Percentiles rank a stretch among this genome's conserved stretches.
These are phyloP conservation scores for Pelosia muscerda DNA, from an alignment of 2,888 invertebrate species.

Conservation along the genomic window DNA sequence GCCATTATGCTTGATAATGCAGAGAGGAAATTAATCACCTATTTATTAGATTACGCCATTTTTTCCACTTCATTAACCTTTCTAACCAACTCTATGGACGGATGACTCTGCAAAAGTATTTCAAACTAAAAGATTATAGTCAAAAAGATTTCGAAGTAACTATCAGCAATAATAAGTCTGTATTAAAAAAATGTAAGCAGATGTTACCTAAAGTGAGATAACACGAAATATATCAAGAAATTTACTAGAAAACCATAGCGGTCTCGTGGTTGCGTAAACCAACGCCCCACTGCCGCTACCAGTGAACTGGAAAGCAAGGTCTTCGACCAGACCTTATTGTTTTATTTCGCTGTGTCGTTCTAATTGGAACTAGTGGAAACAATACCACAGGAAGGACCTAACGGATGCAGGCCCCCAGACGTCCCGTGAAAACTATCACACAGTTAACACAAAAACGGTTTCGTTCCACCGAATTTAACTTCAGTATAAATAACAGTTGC, in stretches of 20 bases:
- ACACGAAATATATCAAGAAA: conserved; percentile 53
- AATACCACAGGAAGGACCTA: conserved; percentile 85
- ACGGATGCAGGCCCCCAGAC: conserved; percentile 70
- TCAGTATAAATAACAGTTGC: conserved; percentile 83
- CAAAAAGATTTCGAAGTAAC: neutral
- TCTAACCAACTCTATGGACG: conserved; percentile 47
- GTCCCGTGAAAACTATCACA: conserved; percentile 79
- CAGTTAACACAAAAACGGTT: conserved; percentile 64
- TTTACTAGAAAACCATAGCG: conserved; percentile 71
- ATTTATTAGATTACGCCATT: conserved; percentile 65
- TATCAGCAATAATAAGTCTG: neutral
- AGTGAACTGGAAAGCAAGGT: conserved; percentile 86
- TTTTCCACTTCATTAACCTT: conserved; percentile 52
- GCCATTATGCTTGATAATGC: conserved; percentile 69
- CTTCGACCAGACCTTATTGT: conserved; percentile 79
- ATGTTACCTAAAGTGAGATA: conserved; percentile 48
- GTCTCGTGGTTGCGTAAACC: conserved; percentile 73
- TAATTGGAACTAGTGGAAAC: conserved; percentile 82
- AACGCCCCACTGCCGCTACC: conserved; percentile 77
- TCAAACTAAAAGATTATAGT: neutral
- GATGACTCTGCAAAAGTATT: conserved; percentile 31
- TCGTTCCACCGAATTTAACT: conserved; percentile 82
- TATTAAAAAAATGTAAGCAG: conserved; percentile 16
- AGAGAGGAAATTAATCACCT: conserved; percentile 73
- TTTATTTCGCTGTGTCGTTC: conserved; percentile 78